Base-by-base conservation (phyloP, 2,888 invertebrate species). In the Pilophorus perplexus region DNA sequence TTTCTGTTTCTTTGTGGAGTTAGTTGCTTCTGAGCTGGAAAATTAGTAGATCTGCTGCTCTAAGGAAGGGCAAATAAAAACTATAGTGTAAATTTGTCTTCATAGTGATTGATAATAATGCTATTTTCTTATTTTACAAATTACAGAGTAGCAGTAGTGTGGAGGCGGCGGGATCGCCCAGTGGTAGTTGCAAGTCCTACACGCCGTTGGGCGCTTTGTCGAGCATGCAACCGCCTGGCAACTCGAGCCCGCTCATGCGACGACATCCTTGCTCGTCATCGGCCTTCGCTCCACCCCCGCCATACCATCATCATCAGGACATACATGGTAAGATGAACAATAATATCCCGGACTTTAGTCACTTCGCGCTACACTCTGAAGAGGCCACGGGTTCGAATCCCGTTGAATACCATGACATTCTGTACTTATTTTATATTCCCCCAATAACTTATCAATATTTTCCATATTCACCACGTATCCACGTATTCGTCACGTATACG, bases 141-240 rank as follows among this genome's bases (percentile, higher is more conserved):
- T 62, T 37, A 48, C 57, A 69, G 52, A 65, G 68, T 40, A 67
- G 70, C 14, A 67, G 68, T 46, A 55, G 68, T 37, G 55, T 69
- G 38, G 69, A 68, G 57, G 67, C 68, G 22, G 67, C 65, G 23
- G 67, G 67, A 42, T 64, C 70, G 46, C 64, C 66, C 42, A 65
- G 64, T 20, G 68, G 69, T 2, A 59, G 70, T 68, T 78, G 75
- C 78, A 85, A 86, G 75, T 85, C 90, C 14, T 92, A 92, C 77
- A 90, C 91, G 46, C 91, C 91, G 3, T 80, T 92, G 71, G 85
- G 88, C 66, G 91, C 91, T 14, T 79, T 91, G 72, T 90, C 90
- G 37, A 90, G 87, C 73, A 92, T 92, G 91, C 85, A 90, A 78
- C 91, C 91, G n/a, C 87, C 87, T 75, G 65, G 65, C 16, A 65